Evolutionary conservation across 2,888 invertebrate genomes (phyloP).

Genomic region (Nyleta sp.): DNA sequence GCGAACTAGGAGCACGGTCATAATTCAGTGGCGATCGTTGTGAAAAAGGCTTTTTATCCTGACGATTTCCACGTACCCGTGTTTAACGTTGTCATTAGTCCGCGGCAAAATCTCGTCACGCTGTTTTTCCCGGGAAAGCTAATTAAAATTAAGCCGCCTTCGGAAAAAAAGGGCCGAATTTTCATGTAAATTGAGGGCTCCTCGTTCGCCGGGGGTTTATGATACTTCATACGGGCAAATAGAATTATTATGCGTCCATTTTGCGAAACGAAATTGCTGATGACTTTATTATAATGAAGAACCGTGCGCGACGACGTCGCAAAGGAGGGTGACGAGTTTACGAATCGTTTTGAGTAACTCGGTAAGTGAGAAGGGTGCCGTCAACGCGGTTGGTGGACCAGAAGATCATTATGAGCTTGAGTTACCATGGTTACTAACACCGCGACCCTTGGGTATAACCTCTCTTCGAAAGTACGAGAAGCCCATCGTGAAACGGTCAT

Average conservation of each 20-base stretch:
- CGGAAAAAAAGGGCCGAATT: constrained; percentile 24
- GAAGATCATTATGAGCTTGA: constrained; percentile 81
- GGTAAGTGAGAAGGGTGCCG: constrained; percentile 79
- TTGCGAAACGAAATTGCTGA: constrained; percentile 74
- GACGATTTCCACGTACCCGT: constrained; percentile 40
- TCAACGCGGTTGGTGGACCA: constrained; percentile 74
- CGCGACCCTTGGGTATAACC: constrained; percentile 68
- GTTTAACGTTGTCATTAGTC: constrained; percentile 42
- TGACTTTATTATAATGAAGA: constrained; percentile 80
- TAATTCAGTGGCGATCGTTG: constrained; percentile 34
- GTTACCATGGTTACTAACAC: constrained; percentile 80
- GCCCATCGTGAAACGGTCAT: constrained; percentile 76
- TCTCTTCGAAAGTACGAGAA: constrained; percentile 69
- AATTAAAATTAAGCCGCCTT: constrained; percentile 28
- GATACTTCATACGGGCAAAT: constrained; percentile 36
- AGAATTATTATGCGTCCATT: constrained; percentile 67
- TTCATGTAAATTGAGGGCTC: constrained; percentile 25
- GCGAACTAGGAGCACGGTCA: constrained; percentile 40
- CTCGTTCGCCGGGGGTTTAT: constrained; percentile 8
- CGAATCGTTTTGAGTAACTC: constrained; percentile 75
- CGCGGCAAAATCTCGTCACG: no score
- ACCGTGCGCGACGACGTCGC: constrained; percentile 63
- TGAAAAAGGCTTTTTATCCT: no score
- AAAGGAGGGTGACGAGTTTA: constrained; percentile 71
- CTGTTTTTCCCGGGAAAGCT: no score